Conservation (phyloP, 2,888 invertebrate species). For the Drosophila anomalata region DNA sequence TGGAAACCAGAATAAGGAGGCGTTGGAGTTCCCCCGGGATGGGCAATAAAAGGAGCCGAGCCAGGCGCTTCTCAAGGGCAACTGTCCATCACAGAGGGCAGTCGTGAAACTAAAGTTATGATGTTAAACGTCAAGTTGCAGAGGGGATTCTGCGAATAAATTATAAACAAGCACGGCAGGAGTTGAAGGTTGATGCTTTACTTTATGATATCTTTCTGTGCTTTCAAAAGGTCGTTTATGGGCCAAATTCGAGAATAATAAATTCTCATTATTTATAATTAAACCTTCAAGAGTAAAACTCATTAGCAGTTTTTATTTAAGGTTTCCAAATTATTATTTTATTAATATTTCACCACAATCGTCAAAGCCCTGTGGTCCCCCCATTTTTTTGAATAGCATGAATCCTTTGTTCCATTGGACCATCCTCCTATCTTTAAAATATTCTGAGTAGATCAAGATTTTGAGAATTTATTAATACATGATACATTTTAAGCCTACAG, state of each 20-base stretch:
- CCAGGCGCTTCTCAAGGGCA: conserved; percentile 61
- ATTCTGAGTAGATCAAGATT: no score
- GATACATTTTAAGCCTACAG: no score
- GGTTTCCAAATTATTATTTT: background rate
- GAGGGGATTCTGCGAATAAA: conserved; percentile 61
- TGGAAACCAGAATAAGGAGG: conserved; percentile 4
- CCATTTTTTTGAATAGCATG: no score
- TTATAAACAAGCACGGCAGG: conserved; percentile 28
- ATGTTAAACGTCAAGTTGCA: conserved; percentile 52
- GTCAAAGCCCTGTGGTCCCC: no score
- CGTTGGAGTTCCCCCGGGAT: background rate
- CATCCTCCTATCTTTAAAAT: no score
- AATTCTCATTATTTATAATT: no score
- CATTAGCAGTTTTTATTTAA: background rate
- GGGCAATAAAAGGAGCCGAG: conserved; percentile 8
- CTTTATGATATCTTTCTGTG: background rate
- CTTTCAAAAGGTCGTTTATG: background rate
- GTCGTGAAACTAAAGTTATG: conserved; percentile 26
- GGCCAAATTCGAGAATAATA: background rate
- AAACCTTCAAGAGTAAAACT: no score
- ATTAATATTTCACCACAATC: no score
- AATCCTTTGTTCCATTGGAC: no score
- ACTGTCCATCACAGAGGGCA: conserved; percentile 22
- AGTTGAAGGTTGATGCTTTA: background rate
- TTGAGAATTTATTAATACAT: no score